Evolutionary conservation across 2,113 vertebrate genomes (phyloP).

Genomic region (Silurus meridionalis): DNA sequence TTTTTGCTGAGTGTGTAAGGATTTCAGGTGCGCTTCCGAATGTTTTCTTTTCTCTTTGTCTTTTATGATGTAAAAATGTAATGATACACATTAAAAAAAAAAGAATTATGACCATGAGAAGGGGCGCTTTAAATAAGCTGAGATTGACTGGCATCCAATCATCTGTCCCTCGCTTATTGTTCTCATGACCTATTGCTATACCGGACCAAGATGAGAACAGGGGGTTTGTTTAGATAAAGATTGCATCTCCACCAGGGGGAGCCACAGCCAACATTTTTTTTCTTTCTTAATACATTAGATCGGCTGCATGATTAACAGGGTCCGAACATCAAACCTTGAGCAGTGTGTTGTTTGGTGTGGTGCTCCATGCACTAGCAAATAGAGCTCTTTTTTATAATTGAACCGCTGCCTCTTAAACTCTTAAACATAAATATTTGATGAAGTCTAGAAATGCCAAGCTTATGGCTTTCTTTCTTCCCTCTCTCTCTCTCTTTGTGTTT

Average conservation of each 20-base stretch:
- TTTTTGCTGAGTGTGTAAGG: neutral
- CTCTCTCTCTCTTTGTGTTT: neutral
- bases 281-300: neutral
- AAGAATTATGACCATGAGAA: no score
- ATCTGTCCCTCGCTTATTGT: neutral
- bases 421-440: conserved; percentile 39
- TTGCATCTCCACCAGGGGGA: conserved; percentile 2
- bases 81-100: neutral
- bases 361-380: neutral
- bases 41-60: neutral
- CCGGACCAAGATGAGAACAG: neutral
- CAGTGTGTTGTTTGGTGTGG: neutral
- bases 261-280: neutral
- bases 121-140: no score
- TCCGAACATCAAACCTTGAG: neutral
- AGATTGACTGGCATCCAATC: neutral
- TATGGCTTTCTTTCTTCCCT: conserved; percentile 23
- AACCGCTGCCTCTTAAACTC: neutral
- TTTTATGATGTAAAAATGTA: neutral
- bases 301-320: neutral
- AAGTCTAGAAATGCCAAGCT: neutral
- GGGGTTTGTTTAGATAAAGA: neutral
- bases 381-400: conserved; percentile 7
- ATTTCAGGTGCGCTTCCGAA: neutral
- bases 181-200: neutral